phyloP scores from a whole-genome alignment of 30 jellyfish, hydroid and myxozoan species.

The Morbakka virulenta region DNA sequence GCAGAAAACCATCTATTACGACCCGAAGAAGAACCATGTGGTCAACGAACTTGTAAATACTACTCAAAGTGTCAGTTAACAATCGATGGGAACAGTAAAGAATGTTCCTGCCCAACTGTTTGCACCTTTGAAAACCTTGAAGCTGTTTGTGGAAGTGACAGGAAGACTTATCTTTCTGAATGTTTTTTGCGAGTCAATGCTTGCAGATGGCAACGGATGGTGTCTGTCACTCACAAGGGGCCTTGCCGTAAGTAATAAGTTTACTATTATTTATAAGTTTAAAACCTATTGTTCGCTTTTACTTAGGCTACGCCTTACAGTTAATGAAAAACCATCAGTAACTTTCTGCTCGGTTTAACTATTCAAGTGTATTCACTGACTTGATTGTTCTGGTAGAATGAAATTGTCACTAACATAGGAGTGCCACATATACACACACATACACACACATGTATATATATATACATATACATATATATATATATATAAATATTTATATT shows the following conservation, averaged over 20 bases:
- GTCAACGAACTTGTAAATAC: slow-evolving; percentile 13
- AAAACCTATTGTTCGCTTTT: no score
- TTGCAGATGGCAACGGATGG: slow-evolving; percentile 11
- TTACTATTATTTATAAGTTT: not conserved
- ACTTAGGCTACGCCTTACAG: no score
- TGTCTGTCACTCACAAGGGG: not conserved
- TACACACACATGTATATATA: no score
- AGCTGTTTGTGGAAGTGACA: slow-evolving; percentile 56
- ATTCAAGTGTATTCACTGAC: no score
- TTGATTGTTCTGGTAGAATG: no score
- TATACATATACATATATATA: no score
- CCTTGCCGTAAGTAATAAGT: slow-evolving; percentile 2
- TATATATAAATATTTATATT: no score
- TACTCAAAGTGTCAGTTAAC: slow-evolving; percentile 7
- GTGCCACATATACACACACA: no score
- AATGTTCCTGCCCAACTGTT: slow-evolving; percentile 19
- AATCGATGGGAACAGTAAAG: not conserved
- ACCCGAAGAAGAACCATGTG: slow-evolving; percentile 7
- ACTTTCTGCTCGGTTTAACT: no score
- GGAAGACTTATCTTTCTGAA: slow-evolving; percentile 7
- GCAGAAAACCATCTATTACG: not conserved
- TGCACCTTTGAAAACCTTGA: slow-evolving; percentile 6
- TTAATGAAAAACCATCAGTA: no score
- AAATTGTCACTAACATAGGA: no score
- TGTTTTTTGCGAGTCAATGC: slow-evolving; percentile 17